Base-by-base conservation (phyloP, 2,888 invertebrate species). In the Stratiomys singularior region DNA sequence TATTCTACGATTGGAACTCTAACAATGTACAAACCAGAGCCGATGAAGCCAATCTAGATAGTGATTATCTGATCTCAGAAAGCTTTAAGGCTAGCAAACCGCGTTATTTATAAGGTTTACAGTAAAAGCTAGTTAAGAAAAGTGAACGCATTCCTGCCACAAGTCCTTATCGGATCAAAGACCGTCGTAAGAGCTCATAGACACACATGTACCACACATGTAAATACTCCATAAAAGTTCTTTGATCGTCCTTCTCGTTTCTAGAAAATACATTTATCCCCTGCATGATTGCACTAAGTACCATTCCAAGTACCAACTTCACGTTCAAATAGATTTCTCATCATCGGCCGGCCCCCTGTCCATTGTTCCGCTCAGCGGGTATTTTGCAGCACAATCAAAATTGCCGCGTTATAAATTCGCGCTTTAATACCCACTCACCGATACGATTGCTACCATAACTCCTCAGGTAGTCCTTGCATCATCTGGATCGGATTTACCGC, bases 381-480 rank as follows among this genome's bases (percentile, higher is more conserved):
- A 60, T 28, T 60, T 74, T 74, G 58, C 74, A 25, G 74, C 21
- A 74, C 74, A 74, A 74, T 74, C 74, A 37, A 74, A 74, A 74
- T 37, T 23, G 30, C 37, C 4, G 58, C 44, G 74, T 60, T 74
- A 37, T 74, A 58, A 27, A 52, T 74, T 74, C 74, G 74, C 74
- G 74, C 74, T 74, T 74, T 74, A 74, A 74, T 74, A 58, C 60
- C 44, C 30, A 44, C 58, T 74, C 58, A 27, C 58, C 37, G 74
- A 18, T 74, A 27, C 46, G 60, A 74, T 74, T 74, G 74, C 74
- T 74, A 37, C 74, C 74, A 74, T 74, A 52, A 74, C 74, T 74
- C 74, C 37, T 74, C 74, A 74, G 74, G 74, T 74, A 74, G 74
- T 74, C 74, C 74, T 74, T 58, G 58, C 37, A 69, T 69, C 69